These are phyloP conservation scores for Clarias fuscus DNA, from an alignment of 2,797 vertebrate genomes.

Conservation along the genomic window DNA sequence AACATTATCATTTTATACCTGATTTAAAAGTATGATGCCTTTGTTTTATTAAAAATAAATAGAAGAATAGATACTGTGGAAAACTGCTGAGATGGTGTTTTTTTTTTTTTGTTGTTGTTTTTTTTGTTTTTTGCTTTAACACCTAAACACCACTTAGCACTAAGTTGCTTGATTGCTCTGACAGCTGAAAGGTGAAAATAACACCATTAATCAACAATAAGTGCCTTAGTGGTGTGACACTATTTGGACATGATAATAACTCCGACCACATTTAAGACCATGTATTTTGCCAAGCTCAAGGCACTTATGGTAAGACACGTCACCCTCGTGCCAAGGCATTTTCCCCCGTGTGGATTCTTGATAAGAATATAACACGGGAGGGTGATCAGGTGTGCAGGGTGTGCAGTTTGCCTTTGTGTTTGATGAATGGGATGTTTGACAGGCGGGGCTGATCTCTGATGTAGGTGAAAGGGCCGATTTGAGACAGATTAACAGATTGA, in stretches of 20 bases:
- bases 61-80: too few species aligned
- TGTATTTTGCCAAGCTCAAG: not conserved
- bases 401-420: constrained; percentile 15
- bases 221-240: not conserved
- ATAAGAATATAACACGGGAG: constrained; percentile 36
- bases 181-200: not conserved
- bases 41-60: not conserved
- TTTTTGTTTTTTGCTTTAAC: not conserved
- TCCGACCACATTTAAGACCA: not conserved
- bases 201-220: not conserved
- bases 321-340: constrained; percentile 2
- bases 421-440: constrained; percentile 25
- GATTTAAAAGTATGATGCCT: not conserved
- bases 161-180: not conserved
- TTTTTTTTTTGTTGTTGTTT: not conserved
- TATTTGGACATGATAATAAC: not conserved
- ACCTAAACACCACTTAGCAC: not conserved
- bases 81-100: not conserved
- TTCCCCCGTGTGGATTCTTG: constrained; percentile 31
- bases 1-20: not conserved
- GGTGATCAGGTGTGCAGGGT: not conserved
- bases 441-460: not conserved
- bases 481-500: constrained; percentile 14
- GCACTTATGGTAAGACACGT: constrained; percentile 15
- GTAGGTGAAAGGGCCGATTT: constrained; percentile 28